Base-by-base conservation (phyloP, 2,888 invertebrate species). In the Pherbina coryleti region DNA sequence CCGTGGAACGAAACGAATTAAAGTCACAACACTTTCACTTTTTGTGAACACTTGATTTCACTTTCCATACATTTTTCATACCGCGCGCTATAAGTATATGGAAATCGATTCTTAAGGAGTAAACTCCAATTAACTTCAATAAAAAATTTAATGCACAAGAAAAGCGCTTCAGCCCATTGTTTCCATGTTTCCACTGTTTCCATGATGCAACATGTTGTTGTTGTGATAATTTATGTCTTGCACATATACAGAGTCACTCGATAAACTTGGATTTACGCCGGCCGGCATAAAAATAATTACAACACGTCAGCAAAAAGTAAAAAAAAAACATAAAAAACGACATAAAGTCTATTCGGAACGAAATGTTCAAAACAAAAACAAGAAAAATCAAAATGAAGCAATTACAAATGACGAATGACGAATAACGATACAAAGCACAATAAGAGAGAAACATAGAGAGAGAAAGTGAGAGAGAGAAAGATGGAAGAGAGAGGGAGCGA, bases 201-300 rank as follows among this genome's bases (percentile, higher is more conserved):
- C 34, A 22, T 66, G 66, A 37, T 22, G 66, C 66, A 66, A 66
- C 66, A 44, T 66, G 66, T 66, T 66, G n/a, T 44, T 66, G 11
- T 19, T 64, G 31, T 37, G 44, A 44, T 44, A 19, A 66, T 66
- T 66, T 37, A 37, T 66, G 66, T 44, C 66, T 37, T 60, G 19
- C 25, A 19, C 9, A 22, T 25, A 25, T 60, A 25, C 19, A 28
- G 55, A 25, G 19, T 60, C 51, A 19, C 7, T 37, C 17, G n/a
- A 17, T 37, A 17, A 37, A 55, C 71, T 19, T 55, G 71, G 55
- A 71, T 55, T 53, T 55, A 34, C 37, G 75, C 75, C 78, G 78
- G 76, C 76, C 76, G 78, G 76, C 69, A 72, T 77, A 53, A 69
- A 71, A 64, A 79, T 75, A 69, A 77, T 74, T 76, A 70, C 28